Evolutionary conservation across 1,140 invertebrate genomes (phyloP).

Genomic region (Drosophila azteca): DNA sequence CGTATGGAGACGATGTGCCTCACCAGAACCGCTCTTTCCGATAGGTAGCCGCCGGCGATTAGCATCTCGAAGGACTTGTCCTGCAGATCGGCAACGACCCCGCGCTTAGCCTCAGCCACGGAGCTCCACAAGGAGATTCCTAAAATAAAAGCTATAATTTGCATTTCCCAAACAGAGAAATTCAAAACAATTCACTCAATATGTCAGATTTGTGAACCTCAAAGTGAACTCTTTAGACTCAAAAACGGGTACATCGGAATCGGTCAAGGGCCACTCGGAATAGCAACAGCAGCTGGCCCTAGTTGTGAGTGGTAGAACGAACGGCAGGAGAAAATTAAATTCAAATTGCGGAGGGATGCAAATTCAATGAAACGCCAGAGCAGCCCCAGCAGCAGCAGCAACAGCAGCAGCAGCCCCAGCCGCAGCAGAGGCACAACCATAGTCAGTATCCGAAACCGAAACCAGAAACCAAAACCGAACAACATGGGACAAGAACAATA

Average conservation of each 20-base stretch:
- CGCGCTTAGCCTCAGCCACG: background rate
- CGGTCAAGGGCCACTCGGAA: no score
- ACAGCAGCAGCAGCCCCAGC: conserved; percentile 12
- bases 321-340: conserved; percentile 46
- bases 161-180: background rate
- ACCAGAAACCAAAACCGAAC: conserved; percentile 54
- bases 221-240: no score
- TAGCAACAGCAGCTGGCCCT: conserved; percentile 37
- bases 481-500: conserved; percentile 65
- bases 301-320: conserved; percentile 15
- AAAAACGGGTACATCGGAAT: no score
- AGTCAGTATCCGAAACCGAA: conserved; percentile 25
- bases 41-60: conserved; percentile 42
- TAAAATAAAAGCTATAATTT: background rate
- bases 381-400: conserved; percentile 8
- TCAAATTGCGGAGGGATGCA: conserved; percentile 54
- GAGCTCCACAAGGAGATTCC: background rate
- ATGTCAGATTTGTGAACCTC: no score
- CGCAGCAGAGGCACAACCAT: conserved; percentile 25
- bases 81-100: conserved; percentile 24
- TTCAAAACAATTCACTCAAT: no score
- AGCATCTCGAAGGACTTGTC: conserved; percentile 59
- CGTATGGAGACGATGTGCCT: conserved; percentile 58
- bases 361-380: conserved; percentile 52
- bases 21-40: conserved; percentile 1